Evolutionary conservation across 2,113 vertebrate genomes (phyloP).

Genomic region (Microcebus ravelobensis): DNA sequence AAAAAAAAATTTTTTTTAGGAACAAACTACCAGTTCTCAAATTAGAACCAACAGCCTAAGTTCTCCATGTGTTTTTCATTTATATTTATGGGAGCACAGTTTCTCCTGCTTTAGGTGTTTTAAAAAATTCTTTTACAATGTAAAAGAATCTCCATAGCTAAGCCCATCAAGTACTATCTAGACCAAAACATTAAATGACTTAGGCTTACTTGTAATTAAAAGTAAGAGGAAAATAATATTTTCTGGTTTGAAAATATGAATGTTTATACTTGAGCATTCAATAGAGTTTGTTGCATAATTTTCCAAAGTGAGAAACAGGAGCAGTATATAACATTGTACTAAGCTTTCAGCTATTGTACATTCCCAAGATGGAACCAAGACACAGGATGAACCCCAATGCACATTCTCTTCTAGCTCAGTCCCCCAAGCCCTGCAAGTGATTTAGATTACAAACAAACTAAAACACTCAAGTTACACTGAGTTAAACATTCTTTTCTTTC

Average conservation of each 20-base stretch:
- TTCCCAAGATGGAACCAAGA: background rate
- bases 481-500: background rate
- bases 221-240: background rate
- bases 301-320: slow-evolving; percentile 5
- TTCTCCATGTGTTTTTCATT: background rate
- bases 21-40: slow-evolving; percentile 50
- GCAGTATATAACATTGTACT: background rate
- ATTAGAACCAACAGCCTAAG: background rate
- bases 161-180: background rate
- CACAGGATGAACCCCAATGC: background rate
- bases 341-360: background rate
- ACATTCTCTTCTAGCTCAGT: background rate
- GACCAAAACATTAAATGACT: background rate
- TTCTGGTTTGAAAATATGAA: background rate
- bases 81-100: background rate
- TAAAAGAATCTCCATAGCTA: background rate
- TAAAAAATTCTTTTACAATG: background rate
- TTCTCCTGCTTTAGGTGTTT: slow-evolving; percentile 34
- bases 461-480: background rate
- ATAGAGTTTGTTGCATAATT: background rate
- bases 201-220: background rate
- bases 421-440: background rate
- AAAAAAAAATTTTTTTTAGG: background rate
- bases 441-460: background rate
- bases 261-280: background rate